Conservation (phyloP, 2,888 invertebrate genomes). For the Lasioglossum morio region DNA sequence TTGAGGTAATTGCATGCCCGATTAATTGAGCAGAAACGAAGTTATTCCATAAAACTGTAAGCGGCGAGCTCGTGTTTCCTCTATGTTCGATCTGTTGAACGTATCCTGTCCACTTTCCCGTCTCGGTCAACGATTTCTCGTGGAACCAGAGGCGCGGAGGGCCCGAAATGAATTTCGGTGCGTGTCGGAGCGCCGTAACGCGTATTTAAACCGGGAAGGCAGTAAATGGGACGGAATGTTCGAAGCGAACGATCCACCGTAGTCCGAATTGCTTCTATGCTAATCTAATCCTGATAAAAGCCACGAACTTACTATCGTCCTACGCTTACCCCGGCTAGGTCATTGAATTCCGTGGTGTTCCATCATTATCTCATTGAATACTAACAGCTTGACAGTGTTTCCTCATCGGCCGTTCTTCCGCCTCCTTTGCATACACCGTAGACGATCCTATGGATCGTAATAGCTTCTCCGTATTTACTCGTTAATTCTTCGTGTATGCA, state of each 20-base stretch:
- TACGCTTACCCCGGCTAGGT: slow-evolving; percentile 56
- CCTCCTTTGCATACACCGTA: slow-evolving; percentile 66
- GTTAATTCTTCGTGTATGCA: slow-evolving; percentile 64
- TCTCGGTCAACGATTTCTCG: neutral
- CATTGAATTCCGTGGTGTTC: slow-evolving; percentile 65
- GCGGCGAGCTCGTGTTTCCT: no score
- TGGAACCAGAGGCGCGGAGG: neutral
- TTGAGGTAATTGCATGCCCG: neutral
- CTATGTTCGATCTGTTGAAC: neutral
- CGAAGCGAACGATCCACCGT: slow-evolving; percentile 43
- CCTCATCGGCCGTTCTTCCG: slow-evolving; percentile 67
- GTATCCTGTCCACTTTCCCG: neutral
- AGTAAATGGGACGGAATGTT: slow-evolving; percentile 33
- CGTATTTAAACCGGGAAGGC: slow-evolving; percentile 19
- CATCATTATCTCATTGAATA: slow-evolving; percentile 70
- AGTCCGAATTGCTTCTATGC: slow-evolving; percentile 60
- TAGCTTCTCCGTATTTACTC: slow-evolving; percentile 53
- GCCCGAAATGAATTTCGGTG: slow-evolving; percentile 43
- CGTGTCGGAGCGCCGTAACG: slow-evolving; percentile 19
- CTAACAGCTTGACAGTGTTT: slow-evolving; percentile 61
- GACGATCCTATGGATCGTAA: slow-evolving; percentile 52
- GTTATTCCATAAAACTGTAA: neutral
- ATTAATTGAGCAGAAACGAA: neutral
- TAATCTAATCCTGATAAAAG: slow-evolving; percentile 63
- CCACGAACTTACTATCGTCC: slow-evolving; percentile 58